Evolutionary conservation across 2,888 invertebrate genomes (phyloP).

Genomic region (Macaria notata): DNA sequence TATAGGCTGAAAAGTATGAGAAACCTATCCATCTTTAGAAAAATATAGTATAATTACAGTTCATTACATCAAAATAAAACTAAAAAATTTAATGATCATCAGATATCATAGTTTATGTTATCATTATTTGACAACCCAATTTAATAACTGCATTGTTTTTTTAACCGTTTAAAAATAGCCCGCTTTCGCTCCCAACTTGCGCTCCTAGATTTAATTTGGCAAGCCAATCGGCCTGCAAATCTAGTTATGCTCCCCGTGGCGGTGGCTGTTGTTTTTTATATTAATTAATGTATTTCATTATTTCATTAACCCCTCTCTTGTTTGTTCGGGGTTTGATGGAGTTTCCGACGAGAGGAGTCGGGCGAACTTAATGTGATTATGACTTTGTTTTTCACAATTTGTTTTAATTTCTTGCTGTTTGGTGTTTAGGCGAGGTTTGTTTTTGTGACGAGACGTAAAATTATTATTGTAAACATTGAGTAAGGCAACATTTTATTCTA

Average conservation of each 20-base stretch:
- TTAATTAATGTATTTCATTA: constrained; percentile 49
- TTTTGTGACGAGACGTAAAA: constrained; percentile 1
- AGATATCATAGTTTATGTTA: too few relatives aligned
- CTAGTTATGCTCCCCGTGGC: constrained; percentile 41
- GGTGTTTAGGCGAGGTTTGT: not conserved
- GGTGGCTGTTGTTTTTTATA: constrained; percentile 46
- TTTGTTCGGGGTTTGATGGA: constrained; percentile 39
- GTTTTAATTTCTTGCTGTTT: constrained; percentile 13
- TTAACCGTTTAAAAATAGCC: too few relatives aligned
- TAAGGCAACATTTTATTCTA: too few relatives aligned
- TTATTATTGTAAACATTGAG: too few relatives aligned
- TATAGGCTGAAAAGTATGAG: too few relatives aligned
- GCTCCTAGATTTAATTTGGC: constrained; percentile 40
- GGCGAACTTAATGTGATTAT: constrained; percentile 18
- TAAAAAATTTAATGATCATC: too few relatives aligned
- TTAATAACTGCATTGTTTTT: too few relatives aligned
- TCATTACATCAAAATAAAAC: too few relatives aligned
- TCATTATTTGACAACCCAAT: too few relatives aligned
- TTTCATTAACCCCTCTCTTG: constrained; percentile 49
- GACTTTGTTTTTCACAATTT: constrained; percentile 22
- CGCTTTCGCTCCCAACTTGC: constrained; percentile 10
- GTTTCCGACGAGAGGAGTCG: constrained; percentile 14
- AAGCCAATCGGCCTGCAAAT: constrained; percentile 51
- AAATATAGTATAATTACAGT: too few relatives aligned
- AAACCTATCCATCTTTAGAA: too few relatives aligned